Percentiles rank a stretch among this genome's conserved stretches.
Conservation (phyloP, 2,888 invertebrate genomes). For the Caenorhabditis sinica region DNA sequence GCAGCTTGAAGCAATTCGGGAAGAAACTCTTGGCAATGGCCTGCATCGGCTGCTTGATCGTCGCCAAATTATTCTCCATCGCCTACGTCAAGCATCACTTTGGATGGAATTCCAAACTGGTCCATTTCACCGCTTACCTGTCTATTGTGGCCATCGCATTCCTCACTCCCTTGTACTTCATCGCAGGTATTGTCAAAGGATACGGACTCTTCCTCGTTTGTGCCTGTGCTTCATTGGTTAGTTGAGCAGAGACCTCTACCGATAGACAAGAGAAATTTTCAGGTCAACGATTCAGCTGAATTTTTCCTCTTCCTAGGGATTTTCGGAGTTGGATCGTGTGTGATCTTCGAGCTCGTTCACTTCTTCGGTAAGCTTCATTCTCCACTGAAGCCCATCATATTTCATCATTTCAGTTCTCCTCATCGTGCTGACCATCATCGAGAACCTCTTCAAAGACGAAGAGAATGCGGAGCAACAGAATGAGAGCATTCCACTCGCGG, state of each 20-base stretch:
- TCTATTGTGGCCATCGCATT: not conserved
- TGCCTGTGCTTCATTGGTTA: constrained; percentile 24
- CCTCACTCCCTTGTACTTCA: constrained; percentile 23
- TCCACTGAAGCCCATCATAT: too few species aligned
- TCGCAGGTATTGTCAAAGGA: not conserved
- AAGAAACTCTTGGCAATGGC: not conserved
- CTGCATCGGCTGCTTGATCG: constrained; percentile 8
- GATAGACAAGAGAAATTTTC: not conserved
- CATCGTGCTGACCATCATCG: constrained; percentile 11
- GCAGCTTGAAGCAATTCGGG: not conserved
- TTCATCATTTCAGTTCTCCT: constrained; percentile 25
- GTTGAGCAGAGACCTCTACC: not conserved
- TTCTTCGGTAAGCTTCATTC: not conserved
- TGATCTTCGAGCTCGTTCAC: constrained; percentile 11
- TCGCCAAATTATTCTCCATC: constrained; percentile 1
- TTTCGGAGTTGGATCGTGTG: not conserved
- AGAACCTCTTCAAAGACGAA: constrained; percentile 9
- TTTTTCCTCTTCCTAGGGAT: constrained; percentile 34
- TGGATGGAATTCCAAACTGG: not conserved
- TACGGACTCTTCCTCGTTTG: constrained; percentile 25
- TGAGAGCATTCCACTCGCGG: not conserved
- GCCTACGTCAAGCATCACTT: not conserved
- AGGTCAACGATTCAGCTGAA: constrained; percentile 28
- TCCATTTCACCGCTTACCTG: not conserved
- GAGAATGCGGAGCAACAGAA: not conserved